Conservation (phyloP, 1,140 invertebrate genomes). For the Babylonia areolata region DNA sequence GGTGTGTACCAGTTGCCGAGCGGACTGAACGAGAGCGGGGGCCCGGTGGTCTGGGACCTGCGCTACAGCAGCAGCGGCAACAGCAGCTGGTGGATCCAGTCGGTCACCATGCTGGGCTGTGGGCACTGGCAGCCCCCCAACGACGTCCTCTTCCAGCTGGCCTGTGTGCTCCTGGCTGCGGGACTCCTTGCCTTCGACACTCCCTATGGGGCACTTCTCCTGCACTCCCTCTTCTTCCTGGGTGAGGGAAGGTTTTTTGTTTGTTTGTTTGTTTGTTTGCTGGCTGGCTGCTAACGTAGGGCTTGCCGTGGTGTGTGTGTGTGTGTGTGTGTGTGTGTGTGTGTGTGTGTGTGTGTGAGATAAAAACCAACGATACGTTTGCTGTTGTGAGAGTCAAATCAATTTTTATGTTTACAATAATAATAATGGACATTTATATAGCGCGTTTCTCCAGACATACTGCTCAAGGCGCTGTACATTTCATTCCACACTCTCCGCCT, state of each 20-base stretch:
- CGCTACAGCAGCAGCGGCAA: neutral
- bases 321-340: neutral
- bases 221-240: slow-evolving; percentile 86
- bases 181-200: slow-evolving; percentile 87
- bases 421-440: too few species aligned
- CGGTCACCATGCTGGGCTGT: slow-evolving; percentile 50
- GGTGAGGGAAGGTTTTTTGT: too few species aligned
- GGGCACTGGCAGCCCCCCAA: slow-evolving; percentile 81
- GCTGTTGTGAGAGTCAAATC: too few species aligned
- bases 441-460: too few species aligned
- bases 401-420: too few species aligned
- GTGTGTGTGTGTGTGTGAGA: too few species aligned
- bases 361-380: too few species aligned
- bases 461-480: too few species aligned
- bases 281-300: too few species aligned
- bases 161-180: slow-evolving; percentile 85
- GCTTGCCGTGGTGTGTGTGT: too few species aligned
- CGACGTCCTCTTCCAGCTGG: slow-evolving; percentile 85
- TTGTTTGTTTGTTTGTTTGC: too few species aligned
- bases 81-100: slow-evolving; percentile 9
- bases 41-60: slow-evolving; percentile 25
- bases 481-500: too few species aligned
- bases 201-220: slow-evolving; percentile 86
- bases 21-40: neutral
- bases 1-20: neutral